Conservation (phyloP, 1,140 invertebrate genomes). For the Temnothorax longispinosus region DNA sequence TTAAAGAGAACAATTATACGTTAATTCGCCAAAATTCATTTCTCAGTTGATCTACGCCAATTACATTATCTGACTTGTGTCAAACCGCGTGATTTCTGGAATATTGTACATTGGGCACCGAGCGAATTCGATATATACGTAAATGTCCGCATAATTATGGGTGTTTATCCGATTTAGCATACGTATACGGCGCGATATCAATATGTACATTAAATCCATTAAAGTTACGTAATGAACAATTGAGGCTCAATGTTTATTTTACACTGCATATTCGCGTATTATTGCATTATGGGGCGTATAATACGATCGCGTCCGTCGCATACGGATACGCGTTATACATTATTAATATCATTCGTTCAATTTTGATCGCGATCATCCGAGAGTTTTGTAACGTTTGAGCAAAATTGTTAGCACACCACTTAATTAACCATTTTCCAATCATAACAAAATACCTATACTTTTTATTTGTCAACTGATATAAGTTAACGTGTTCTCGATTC, state of each 20-base stretch:
- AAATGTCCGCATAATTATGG: slow-evolving; percentile 69
- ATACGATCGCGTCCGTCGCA: slow-evolving; percentile 10
- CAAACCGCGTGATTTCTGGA: neutral
- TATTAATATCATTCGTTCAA: slow-evolving; percentile 53
- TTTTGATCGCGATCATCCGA: slow-evolving; percentile 37
- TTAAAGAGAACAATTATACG: neutral
- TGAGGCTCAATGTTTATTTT: slow-evolving; percentile 67
- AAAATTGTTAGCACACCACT: slow-evolving; percentile 11
- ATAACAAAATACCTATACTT: neutral
- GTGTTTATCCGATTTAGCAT: slow-evolving; percentile 48
- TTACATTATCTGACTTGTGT: slow-evolving; percentile 46
- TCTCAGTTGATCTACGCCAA: slow-evolving; percentile 30
- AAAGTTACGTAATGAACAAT: slow-evolving; percentile 46
- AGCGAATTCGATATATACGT: slow-evolving; percentile 40
- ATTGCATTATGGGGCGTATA: slow-evolving; percentile 25
- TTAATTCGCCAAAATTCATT: slow-evolving; percentile 3
- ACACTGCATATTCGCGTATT: slow-evolving; percentile 43
- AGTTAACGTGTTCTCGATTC: slow-evolving; percentile 7
- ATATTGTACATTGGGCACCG: slow-evolving; percentile 13
- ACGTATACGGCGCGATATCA: slow-evolving; percentile 54
- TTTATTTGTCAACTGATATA: neutral
- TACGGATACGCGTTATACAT: slow-evolving; percentile 30
- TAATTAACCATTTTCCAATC: neutral
- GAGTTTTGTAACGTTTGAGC: neutral
- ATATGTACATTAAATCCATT: slow-evolving; percentile 64